phyloP scores from a whole-genome alignment of 2,797 vertebrate genomes.

The Sardinella longiceps region DNA sequence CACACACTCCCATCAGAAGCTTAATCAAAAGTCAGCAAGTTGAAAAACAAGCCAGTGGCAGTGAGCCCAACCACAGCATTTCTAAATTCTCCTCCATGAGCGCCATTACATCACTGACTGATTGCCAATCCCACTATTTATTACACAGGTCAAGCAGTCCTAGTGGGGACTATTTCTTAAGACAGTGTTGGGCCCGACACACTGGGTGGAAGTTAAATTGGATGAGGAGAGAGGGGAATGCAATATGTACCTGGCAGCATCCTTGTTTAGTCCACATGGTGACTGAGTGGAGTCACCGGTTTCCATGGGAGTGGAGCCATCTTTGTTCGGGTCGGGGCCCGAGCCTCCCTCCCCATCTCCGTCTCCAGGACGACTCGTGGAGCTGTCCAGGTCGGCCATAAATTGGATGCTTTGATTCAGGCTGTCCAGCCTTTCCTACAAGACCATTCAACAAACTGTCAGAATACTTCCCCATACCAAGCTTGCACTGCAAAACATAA shows the following conservation, averaged over 20 bases:
- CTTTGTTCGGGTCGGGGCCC: constrained; percentile 68
- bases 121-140: not conserved
- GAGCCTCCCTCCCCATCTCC: constrained; percentile 74
- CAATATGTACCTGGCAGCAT: constrained; percentile 81
- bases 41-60: constrained; percentile 28
- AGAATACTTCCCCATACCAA: not conserved
- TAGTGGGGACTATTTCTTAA: not conserved
- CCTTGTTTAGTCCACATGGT: constrained; percentile 75
- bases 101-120: not conserved
- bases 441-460: constrained; percentile 15
- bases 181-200: not conserved
- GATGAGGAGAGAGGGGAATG: not conserved
- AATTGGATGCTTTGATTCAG: constrained; percentile 97
- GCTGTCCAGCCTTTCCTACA: constrained; percentile 92
- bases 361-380: constrained; percentile 76
- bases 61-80: not conserved
- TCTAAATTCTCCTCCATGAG: not conserved
- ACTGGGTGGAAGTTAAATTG: not conserved
- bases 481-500: not conserved
- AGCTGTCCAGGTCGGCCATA: constrained; percentile 90
- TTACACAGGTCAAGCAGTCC: not conserved
- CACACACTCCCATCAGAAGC: not conserved
- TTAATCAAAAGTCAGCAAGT: not conserved
- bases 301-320: constrained; percentile 69
- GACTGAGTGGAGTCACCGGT: constrained; percentile 77